A percentile compares a stretch with the other conserved stretches of the same genome.
phyloP scores from a whole-genome alignment of 2,888 invertebrate species.

The Lordiphosa fenestrarum region DNA sequence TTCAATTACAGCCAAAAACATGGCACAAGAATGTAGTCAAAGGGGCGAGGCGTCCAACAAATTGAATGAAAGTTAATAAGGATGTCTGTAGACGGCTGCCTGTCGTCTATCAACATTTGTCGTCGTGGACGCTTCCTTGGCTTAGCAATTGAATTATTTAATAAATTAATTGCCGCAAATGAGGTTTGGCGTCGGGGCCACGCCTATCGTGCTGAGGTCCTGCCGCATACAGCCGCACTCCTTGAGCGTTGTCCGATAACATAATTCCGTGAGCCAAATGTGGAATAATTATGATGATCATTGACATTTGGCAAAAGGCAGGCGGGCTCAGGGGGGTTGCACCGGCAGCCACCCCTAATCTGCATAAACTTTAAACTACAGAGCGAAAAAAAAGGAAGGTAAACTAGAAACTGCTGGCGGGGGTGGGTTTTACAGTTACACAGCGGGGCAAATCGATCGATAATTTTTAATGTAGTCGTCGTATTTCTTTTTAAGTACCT shows the following conservation, averaged over 20 bases:
- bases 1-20: constrained; percentile 1
- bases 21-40: too few relatives aligned
- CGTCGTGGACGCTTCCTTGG: constrained; percentile 39
- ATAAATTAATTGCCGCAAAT: constrained; percentile 64
- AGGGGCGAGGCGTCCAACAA: constrained; percentile 24
- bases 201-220: constrained; percentile 27
- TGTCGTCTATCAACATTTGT: background rate
- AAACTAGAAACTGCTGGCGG: constrained; percentile 4
- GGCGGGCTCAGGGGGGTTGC: background rate
- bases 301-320: too few relatives aligned
- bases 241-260: too few relatives aligned
- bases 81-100: constrained; percentile 43
- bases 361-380: constrained; percentile 6
- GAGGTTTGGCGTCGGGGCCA: constrained; percentile 22
- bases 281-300: too few relatives aligned
- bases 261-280: too few relatives aligned
- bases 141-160: constrained; percentile 63
- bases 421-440: background rate
- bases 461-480: constrained; percentile 72
- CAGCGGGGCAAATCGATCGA: constrained; percentile 57
- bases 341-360: constrained; percentile 6
- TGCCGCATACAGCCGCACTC: too few relatives aligned
- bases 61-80: constrained; percentile 71
- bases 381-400: background rate
- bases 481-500: constrained; percentile 71